Conservation (phyloP, 1,140 invertebrate species). For the Scylla paramamosain region DNA sequence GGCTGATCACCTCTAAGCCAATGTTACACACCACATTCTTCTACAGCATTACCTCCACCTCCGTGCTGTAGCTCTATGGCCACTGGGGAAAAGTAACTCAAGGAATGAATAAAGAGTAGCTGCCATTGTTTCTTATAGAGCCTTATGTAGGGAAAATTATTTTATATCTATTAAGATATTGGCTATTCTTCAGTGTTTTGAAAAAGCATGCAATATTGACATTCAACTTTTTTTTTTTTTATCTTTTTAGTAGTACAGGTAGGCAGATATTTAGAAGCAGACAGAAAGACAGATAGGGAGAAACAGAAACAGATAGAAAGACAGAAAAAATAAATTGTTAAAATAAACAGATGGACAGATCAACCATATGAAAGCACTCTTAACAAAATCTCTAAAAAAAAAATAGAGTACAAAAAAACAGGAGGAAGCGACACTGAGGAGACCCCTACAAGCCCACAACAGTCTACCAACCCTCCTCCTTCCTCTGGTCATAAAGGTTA, state of each 20-base stretch:
- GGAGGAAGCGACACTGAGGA: neutral
- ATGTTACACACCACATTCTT: slow-evolving; percentile 43
- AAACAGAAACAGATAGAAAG: too few relatives aligned
- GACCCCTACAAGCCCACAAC: neutral
- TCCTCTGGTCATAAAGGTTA: neutral
- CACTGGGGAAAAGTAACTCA: neutral
- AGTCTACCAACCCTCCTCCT: neutral
- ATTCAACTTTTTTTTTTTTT: too few relatives aligned
- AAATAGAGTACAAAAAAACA: neutral
- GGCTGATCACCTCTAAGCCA: slow-evolving; percentile 56
- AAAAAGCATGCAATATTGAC: too few relatives aligned
- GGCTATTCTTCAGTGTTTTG: too few relatives aligned
- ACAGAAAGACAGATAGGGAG: too few relatives aligned
- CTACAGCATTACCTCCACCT: neutral
- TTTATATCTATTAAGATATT: too few relatives aligned
- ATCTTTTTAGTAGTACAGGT: too few relatives aligned
- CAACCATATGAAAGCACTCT: neutral
- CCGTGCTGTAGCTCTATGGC: neutral
- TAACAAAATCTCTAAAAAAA: neutral
- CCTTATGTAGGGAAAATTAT: too few relatives aligned
- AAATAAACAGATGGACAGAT: neutral
- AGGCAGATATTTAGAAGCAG: too few relatives aligned
- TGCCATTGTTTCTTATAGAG: neutral
- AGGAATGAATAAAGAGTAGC: neutral
- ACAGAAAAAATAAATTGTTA: too few relatives aligned